phyloP scores from a whole-genome alignment of 2,113 vertebrate genomes.

The Xenopus laevis region DNA sequence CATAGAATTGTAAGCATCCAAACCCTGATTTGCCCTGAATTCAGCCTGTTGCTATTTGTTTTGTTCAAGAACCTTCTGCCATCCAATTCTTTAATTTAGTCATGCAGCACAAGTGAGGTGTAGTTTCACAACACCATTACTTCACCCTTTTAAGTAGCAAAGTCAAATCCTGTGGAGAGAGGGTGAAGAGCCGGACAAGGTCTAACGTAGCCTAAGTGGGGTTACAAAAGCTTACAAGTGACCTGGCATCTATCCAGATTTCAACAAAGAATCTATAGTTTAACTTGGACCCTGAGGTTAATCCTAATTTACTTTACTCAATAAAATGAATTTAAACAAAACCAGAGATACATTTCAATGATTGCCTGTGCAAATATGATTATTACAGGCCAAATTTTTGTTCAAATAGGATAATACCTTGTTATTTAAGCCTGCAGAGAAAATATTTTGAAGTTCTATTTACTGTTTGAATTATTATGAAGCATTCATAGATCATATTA shows the following conservation, averaged over 20 bases:
- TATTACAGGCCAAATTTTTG: constrained; percentile 57
- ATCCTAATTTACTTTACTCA: constrained; percentile 57
- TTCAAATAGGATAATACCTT: constrained; percentile 50
- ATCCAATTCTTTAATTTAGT: too few species aligned
- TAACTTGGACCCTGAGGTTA: constrained; percentile 56
- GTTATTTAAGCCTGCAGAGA: constrained; percentile 52
- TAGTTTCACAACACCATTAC: too few species aligned
- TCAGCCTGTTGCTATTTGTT: too few species aligned
- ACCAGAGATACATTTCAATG: constrained; percentile 60
- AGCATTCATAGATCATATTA: constrained; percentile 42
- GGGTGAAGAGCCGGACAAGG: too few species aligned
- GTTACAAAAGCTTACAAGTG: constrained; percentile 47
- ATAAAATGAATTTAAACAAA: constrained; percentile 59
- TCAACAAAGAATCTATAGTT: constrained; percentile 60
- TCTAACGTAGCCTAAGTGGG: too few species aligned
- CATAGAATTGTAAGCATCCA: too few species aligned
- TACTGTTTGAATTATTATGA: constrained; percentile 43
- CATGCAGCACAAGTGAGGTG: too few species aligned
- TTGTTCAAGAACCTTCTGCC: too few species aligned
- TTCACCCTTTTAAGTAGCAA: too few species aligned
- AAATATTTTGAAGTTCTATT: constrained; percentile 24
- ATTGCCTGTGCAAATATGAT: constrained; percentile 61
- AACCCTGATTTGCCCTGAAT: too few species aligned
- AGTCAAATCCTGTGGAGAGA: too few species aligned
- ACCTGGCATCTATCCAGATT: constrained; percentile 58